phyloP scores from a whole-genome alignment of 2,113 vertebrate species.

The Myiagra hebetior region DNA sequence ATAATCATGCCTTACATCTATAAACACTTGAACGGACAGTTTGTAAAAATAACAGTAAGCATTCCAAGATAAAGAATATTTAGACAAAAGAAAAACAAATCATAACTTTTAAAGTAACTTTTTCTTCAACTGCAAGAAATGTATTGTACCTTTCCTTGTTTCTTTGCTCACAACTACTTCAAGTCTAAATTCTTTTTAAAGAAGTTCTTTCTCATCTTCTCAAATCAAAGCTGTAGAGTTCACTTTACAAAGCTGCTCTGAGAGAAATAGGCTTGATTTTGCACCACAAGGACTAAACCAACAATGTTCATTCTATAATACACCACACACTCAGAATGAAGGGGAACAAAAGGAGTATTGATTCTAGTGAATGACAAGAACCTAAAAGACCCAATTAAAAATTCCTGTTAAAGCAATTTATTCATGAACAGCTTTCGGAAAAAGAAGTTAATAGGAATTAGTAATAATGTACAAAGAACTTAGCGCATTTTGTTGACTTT shows the following conservation, averaged over 20 bases:
- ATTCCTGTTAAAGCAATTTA: conserved; percentile 17
- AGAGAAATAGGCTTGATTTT: conserved; percentile 3
- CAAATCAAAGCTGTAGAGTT: neutral
- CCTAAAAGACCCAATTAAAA: conserved; percentile 21
- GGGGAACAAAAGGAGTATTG: conserved; percentile 49
- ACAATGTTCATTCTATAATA: neutral
- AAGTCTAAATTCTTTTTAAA: neutral
- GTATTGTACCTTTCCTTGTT: neutral
- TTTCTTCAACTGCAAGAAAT: neutral
- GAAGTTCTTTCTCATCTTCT: neutral
- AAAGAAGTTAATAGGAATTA: conserved; percentile 18
- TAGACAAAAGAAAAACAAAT: neutral
- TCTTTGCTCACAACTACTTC: neutral
- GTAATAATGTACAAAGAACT: neutral
- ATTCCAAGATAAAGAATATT: neutral
- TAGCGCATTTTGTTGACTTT: conserved; percentile 1
- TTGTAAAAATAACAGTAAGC: neutral
- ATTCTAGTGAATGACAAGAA: conserved; percentile 25
- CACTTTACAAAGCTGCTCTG: neutral
- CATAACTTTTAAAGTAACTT: neutral
- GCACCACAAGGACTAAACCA: conserved; percentile 12
- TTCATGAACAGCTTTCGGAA: neutral
- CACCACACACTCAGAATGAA: neutral
- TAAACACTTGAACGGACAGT: neutral
- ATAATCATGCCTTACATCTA: neutral